Evolutionary conservation across 2,113 vertebrate species (phyloP).

Genomic region (Capreolus pygargus): DNA sequence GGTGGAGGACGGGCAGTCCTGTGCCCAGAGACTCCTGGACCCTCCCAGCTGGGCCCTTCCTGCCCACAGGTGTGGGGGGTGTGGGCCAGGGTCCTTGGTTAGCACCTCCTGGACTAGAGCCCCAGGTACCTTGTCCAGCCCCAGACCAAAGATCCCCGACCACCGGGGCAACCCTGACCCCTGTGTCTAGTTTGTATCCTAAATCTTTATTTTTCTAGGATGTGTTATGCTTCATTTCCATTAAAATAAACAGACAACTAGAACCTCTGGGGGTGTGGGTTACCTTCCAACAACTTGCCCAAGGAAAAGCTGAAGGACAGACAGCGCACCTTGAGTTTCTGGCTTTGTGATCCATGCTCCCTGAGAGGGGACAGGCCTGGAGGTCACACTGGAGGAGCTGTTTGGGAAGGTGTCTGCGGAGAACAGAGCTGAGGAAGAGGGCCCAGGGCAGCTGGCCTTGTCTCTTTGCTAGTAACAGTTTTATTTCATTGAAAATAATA

Average conservation of each 20-base stretch:
- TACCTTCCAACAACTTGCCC: not conserved
- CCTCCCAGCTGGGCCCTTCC: not conserved
- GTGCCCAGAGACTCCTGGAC: not conserved
- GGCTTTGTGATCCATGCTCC: not conserved
- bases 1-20: not conserved
- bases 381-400: rapidly evolving
- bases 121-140: not conserved
- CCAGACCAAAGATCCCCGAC: conserved; percentile 72
- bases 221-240: conserved; percentile 59
- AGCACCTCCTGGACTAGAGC: not conserved
- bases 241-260: conserved; percentile 59
- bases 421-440: not conserved
- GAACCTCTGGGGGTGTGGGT: not conserved
- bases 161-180: not conserved
- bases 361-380: not conserved
- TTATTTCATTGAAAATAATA: conserved; percentile 61
- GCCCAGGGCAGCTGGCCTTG: not conserved
- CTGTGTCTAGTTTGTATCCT: conserved; percentile 58
- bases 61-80: not conserved
- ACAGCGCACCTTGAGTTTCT: not conserved
- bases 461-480: not conserved
- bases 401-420: not conserved
- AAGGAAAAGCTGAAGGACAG: not conserved
- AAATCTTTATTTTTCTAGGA: conserved; percentile 78
- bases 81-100: not conserved